Evolutionary conservation across 1,140 invertebrate species (phyloP), one percentile per base, ranked within the genome.

Genomic region (Lepidurus arcticus): DNA sequence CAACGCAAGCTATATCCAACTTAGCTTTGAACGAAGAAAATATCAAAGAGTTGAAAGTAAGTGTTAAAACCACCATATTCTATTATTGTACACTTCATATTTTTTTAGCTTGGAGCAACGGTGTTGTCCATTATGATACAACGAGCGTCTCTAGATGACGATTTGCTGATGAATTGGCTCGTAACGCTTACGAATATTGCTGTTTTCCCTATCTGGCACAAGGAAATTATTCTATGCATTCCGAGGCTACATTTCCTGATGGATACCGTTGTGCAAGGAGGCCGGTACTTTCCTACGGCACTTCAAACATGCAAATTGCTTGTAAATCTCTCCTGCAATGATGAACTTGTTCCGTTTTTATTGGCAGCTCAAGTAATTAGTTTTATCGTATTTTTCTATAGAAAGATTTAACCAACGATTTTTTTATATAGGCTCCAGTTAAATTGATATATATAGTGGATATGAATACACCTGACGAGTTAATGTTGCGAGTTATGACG

Each of bases 261-360:
- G 7, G 86, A 87, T 78, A 82, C 82, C 75, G 81, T 80, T 2
- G 73, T 74, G 16, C 75, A 74, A 78, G 47, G 45, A 13, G 75
- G 24, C 44, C 44, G 44, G 9, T 44, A 75, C 8, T 73, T 43
- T 45, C n/a, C 75, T 47, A 44, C 16, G 21, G 53, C 21, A 7
- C 75, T 75, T 44, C 77, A 44, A 75, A 83, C 81, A 78, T 82
- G 90, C 0, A 88, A 89, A 81, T 83, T 91, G 42, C 85, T 91
- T n/a, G 89, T 90, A 73, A 91, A 91, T 83, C 83, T 91, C 5
- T 89, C 89, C 5, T 89, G 88, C 80, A 90, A 90, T 83, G 84
- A 87, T 81, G 87, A 89, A 77, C 87, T 90, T 85, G 86, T 91
- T 21, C 89, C 89, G 16, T 86, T 88, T 81, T 83, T 91, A 42